These are phyloP conservation scores for Eulemur mongoz DNA, from an alignment of 2,797 vertebrate species.

Conservation along the genomic window DNA sequence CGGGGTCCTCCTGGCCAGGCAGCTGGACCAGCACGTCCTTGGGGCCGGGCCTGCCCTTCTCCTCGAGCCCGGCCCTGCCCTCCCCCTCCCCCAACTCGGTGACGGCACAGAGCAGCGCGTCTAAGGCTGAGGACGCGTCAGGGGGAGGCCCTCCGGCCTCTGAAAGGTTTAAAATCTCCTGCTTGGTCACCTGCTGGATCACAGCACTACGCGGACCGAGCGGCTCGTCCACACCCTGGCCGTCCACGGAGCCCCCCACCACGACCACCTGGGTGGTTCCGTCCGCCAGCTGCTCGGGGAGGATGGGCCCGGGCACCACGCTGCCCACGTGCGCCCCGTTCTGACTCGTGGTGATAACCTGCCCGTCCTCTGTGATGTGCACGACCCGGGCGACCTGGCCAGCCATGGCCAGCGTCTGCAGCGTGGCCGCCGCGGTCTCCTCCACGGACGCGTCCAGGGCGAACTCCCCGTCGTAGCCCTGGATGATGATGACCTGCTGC, in stretches of 20 bases:
- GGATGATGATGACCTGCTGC: slow-evolving; percentile 98
- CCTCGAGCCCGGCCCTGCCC: slow-evolving; percentile 74
- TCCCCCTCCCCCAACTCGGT: slow-evolving; percentile 92
- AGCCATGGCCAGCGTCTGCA: slow-evolving; percentile 96
- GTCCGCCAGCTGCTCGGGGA: slow-evolving; percentile 82
- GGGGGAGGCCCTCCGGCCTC: slow-evolving; percentile 82
- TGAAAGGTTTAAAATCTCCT: slow-evolving; percentile 81
- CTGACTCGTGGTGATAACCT: slow-evolving; percentile 91
- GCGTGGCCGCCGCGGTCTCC: slow-evolving; percentile 94
- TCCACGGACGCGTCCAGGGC: slow-evolving; percentile 93
- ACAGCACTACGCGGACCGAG: slow-evolving; percentile 76
- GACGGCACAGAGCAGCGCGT: slow-evolving; percentile 95
- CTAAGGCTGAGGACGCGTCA: slow-evolving; percentile 91
- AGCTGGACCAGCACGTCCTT: slow-evolving; percentile 82
- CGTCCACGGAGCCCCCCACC: slow-evolving; percentile 86
- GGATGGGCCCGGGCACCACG: slow-evolving; percentile 83
- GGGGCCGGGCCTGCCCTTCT: slow-evolving; percentile 64
- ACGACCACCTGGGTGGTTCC: slow-evolving; percentile 93
- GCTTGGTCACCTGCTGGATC: slow-evolving; percentile 85
- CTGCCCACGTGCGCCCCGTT: slow-evolving; percentile 82
- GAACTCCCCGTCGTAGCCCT: slow-evolving; percentile 91
- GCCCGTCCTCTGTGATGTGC: slow-evolving; percentile 96
- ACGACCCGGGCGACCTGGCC: slow-evolving; percentile 96
- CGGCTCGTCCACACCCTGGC: slow-evolving; percentile 71
- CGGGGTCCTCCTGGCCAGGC: slow-evolving; percentile 68